Percentiles rank a stretch among this genome's conserved stretches.
phyloP scores from a whole-genome alignment of 2,888 invertebrate species.

The Idaea biselata region DNA sequence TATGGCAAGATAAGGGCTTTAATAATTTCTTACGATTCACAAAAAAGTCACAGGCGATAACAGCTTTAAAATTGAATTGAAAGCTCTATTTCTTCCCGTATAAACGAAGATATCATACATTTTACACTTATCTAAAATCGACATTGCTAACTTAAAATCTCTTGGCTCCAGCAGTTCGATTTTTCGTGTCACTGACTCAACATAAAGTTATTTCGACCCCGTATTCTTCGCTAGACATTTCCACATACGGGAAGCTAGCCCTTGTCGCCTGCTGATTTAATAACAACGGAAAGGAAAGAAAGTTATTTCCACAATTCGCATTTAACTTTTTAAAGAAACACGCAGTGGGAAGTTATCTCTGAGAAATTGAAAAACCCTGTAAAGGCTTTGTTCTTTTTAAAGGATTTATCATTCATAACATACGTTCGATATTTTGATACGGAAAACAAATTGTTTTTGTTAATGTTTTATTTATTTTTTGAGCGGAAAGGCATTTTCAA shows the following conservation, averaged over 20 bases:
- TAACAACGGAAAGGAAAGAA: neutral
- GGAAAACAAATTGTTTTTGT: neutral
- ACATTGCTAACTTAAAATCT: neutral
- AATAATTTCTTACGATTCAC: neutral
- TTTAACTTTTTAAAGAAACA: neutral
- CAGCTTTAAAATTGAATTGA: neutral
- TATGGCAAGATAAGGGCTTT: no score
- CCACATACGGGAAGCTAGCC: conserved; percentile 1
- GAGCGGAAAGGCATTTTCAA: no score
- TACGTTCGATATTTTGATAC: neutral
- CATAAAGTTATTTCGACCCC: neutral
- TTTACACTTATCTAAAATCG: neutral
- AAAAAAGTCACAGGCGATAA: neutral
- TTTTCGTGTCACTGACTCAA: neutral
- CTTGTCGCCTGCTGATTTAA: conserved; percentile 1
- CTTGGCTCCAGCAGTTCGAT: conserved; percentile 1
- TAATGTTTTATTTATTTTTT: no score
- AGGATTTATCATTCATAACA: neutral
- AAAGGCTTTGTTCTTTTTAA: neutral
- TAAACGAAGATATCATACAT: neutral
- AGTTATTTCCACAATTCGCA: neutral
- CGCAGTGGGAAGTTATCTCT: neutral
- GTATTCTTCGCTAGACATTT: neutral
- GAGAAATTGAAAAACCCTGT: neutral
- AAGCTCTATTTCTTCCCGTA: neutral